phyloP scores from a whole-genome alignment of 2,113 vertebrate species.

The Cyprinodon variegatus region DNA sequence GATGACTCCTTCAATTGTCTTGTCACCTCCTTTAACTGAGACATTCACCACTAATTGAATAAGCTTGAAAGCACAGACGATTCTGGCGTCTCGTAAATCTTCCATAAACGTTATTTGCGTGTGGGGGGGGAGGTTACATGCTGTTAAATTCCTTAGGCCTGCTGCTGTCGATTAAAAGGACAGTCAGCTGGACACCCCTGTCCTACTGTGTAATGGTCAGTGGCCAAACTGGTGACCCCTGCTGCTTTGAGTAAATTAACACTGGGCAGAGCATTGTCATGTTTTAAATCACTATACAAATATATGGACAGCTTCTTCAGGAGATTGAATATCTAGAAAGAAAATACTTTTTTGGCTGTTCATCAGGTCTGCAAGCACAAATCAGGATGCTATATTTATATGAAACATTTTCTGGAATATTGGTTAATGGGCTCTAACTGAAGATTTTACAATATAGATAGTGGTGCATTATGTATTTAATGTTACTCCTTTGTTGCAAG shows the following conservation, averaged over 20 bases:
- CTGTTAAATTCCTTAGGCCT: slow-evolving; percentile 82
- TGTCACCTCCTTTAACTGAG: slow-evolving; percentile 74
- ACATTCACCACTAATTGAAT: slow-evolving; percentile 80
- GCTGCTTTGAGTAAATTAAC: slow-evolving; percentile 81
- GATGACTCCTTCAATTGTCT: slow-evolving; percentile 81
- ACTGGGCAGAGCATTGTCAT: slow-evolving; percentile 73
- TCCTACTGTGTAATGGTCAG: slow-evolving; percentile 89
- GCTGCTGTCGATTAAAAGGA: slow-evolving; percentile 84
- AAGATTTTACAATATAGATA: slow-evolving; percentile 27
- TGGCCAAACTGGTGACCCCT: slow-evolving; percentile 70
- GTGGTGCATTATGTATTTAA: slow-evolving; percentile 48
- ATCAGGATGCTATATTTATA: slow-evolving; percentile 34
- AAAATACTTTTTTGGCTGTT: slow-evolving; percentile 24
- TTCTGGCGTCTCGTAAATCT: slow-evolving; percentile 78
- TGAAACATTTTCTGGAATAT: slow-evolving; percentile 33
- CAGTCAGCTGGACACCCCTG: slow-evolving; percentile 86
- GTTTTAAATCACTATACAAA: slow-evolving; percentile 76
- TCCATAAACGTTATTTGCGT: slow-evolving; percentile 81
- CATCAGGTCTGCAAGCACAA: slow-evolving; percentile 41
- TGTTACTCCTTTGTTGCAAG: slow-evolving; percentile 27
- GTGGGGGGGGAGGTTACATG: slow-evolving; percentile 64
- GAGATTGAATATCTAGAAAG: slow-evolving; percentile 60
- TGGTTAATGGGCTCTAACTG: slow-evolving; percentile 40
- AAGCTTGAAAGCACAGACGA: slow-evolving; percentile 71
- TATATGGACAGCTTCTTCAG: slow-evolving; percentile 61